phyloP scores from a whole-genome alignment of 2,888 invertebrate species.

The Silvanus unidentatus region DNA sequence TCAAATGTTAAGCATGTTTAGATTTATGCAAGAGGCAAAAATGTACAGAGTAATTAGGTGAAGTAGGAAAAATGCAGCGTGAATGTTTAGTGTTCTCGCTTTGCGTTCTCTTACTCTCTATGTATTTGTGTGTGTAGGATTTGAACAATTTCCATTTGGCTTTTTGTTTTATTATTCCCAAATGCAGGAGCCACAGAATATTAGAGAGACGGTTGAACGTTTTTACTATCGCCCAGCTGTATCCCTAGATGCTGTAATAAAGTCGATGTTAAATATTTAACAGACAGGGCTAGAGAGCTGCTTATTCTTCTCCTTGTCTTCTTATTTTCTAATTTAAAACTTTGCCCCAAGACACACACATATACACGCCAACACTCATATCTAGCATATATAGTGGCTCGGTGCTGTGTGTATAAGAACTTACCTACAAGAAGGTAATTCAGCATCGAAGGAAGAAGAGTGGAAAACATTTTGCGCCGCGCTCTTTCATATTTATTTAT shows the following conservation, averaged over 20 bases:
- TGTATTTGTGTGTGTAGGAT: conserved; percentile 19
- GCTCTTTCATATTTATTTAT: conserved; percentile 38
- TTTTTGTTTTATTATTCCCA: conserved; percentile 34
- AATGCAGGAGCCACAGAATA: conserved; percentile 30
- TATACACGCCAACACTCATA: too few species aligned
- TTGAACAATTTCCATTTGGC: conserved; percentile 30
- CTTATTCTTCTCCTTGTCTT: conserved; percentile 31
- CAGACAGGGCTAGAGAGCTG: conserved; percentile 31
- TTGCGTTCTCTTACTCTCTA: too few species aligned
- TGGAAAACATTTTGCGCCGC: conserved; percentile 17
- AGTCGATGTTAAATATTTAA: conserved; percentile 40
- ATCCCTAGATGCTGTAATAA: conserved; percentile 33
- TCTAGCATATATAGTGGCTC: conserved; percentile 5
- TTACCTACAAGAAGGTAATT: too few species aligned
- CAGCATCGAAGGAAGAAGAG: conserved; percentile 11
- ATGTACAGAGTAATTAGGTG: too few species aligned
- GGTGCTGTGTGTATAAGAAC: conserved; percentile 9
- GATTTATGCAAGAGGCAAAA: too few species aligned
- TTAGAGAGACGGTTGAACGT: conserved; percentile 27
- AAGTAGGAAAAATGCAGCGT: too few species aligned
- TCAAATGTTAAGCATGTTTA: neutral
- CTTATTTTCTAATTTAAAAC: conserved; percentile 42
- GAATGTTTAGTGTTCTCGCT: too few species aligned
- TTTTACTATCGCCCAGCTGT: conserved; percentile 19
- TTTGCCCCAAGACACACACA: conserved; percentile 33